Evolutionary conservation across 2,888 invertebrate species (phyloP).

Genomic region (Apoda limacodes): DNA sequence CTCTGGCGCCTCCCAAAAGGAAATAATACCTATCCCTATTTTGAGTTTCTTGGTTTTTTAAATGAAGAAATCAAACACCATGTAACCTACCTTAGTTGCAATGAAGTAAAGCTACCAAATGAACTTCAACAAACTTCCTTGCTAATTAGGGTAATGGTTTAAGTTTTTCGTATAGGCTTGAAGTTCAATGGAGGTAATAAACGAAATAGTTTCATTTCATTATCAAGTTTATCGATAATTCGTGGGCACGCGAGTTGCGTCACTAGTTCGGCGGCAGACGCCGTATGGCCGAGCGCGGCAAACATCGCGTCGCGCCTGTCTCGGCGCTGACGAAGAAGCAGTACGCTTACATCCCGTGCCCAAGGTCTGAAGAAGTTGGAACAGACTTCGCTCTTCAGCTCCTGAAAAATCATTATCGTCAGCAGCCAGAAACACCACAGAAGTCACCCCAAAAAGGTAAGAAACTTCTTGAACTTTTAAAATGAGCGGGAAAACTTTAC

Average conservation of each 20-base stretch:
- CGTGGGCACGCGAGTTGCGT: slow-evolving; percentile 28
- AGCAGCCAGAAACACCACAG: slow-evolving; percentile 33
- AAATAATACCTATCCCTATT: too few relatives aligned
- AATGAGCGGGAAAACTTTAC: slow-evolving; percentile 24
- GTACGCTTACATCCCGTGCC: slow-evolving; percentile 63
- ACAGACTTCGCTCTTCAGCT: slow-evolving; percentile 56
- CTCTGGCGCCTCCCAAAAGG: too few relatives aligned
- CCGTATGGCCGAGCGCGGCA: slow-evolving; percentile 66
- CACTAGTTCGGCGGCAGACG: slow-evolving; percentile 43
- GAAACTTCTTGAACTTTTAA: slow-evolving; percentile 13
- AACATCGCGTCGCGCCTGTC: slow-evolving; percentile 61
- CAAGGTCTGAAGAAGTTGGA: slow-evolving; percentile 64
- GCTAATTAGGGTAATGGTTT: too few relatives aligned
- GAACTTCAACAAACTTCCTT: too few relatives aligned
- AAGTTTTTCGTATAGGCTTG: too few relatives aligned
- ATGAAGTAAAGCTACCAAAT: too few relatives aligned
- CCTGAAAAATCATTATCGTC: slow-evolving; percentile 30
- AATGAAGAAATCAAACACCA: too few relatives aligned
- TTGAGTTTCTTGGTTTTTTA: too few relatives aligned
- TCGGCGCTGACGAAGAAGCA: slow-evolving; percentile 59
- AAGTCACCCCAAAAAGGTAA: slow-evolving; percentile 37
- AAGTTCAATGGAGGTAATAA: too few relatives aligned
- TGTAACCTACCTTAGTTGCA: too few relatives aligned
- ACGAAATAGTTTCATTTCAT: too few relatives aligned
- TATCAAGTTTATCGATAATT: slow-evolving; percentile 32